phyloP scores from a whole-genome alignment of 2,797 vertebrate genomes.

The Poecile montanus region DNA sequence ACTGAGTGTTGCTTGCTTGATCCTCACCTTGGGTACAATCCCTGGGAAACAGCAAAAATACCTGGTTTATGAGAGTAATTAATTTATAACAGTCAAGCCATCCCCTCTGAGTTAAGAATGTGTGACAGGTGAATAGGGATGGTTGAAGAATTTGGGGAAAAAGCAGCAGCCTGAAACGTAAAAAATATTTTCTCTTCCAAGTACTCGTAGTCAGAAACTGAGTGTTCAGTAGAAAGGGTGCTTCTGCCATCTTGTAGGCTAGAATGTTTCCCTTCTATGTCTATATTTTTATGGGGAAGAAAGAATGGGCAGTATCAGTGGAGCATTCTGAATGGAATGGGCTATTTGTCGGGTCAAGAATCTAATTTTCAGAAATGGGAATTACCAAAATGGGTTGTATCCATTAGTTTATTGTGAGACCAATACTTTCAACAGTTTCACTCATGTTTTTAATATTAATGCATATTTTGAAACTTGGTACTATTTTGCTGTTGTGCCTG shows the following conservation, averaged over 20 bases:
- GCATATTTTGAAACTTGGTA: background rate
- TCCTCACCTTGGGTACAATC: background rate
- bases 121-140: background rate
- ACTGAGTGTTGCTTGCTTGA: background rate
- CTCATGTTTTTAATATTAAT: background rate
- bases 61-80: constrained; percentile 10
- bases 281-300: background rate
- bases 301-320: background rate
- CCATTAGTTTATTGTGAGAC: constrained; percentile 5
- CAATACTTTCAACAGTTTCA: background rate
- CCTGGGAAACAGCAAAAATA: background rate
- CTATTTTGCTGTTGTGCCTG: background rate
- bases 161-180: background rate
- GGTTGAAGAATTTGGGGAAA: background rate
- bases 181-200: background rate
- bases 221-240: constrained; percentile 5
- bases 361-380: constrained; percentile 22
- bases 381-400: background rate
- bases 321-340: background rate
- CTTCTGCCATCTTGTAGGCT: constrained; percentile 14
- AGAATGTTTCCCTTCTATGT: constrained; percentile 35
- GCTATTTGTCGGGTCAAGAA: background rate
- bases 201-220: background rate
- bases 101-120: background rate
- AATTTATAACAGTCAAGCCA: background rate